phyloP scores from a whole-genome alignment of 2,797 vertebrate genomes.

The Mallotus villosus region DNA sequence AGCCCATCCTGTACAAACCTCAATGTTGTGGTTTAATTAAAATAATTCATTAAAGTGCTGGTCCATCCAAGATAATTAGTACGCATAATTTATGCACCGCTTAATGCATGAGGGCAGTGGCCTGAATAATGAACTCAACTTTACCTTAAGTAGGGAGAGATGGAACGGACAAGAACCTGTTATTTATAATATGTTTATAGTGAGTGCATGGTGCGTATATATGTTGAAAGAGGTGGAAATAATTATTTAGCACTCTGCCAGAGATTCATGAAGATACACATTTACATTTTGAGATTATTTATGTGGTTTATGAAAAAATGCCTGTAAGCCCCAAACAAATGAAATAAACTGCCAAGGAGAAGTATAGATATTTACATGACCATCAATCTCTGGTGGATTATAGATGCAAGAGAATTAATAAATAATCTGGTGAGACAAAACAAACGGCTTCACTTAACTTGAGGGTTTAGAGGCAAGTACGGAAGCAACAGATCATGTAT shows the following conservation, averaged over 20 bases:
- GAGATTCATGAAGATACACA: conserved; percentile 27
- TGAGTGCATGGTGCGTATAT: conserved; percentile 73
- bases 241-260: conserved; percentile 52
- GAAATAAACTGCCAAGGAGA: conserved; percentile 2
- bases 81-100: conserved; percentile 90
- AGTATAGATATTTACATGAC: conserved; percentile 28
- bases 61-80: conserved; percentile 86
- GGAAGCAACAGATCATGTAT: not conserved
- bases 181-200: conserved; percentile 83
- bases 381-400: conserved; percentile 25
- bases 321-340: not conserved
- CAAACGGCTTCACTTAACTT: not conserved
- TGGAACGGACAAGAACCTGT: conserved; percentile 82
- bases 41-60: conserved; percentile 91
- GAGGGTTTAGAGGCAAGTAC: not conserved
- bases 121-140: conserved; percentile 88
- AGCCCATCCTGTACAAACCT: conserved; percentile 78
- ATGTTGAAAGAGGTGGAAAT: conserved; percentile 76
- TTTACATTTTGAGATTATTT: conserved; percentile 23
- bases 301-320: conserved; percentile 7
- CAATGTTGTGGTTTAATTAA: conserved; percentile 91
- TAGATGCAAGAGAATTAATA: not conserved
- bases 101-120: conserved; percentile 87
- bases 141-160: conserved; percentile 83
- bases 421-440: not conserved